Evolutionary conservation across 1,140 invertebrate species (phyloP).

Genomic region (Caenorhabditis remanei): DNA sequence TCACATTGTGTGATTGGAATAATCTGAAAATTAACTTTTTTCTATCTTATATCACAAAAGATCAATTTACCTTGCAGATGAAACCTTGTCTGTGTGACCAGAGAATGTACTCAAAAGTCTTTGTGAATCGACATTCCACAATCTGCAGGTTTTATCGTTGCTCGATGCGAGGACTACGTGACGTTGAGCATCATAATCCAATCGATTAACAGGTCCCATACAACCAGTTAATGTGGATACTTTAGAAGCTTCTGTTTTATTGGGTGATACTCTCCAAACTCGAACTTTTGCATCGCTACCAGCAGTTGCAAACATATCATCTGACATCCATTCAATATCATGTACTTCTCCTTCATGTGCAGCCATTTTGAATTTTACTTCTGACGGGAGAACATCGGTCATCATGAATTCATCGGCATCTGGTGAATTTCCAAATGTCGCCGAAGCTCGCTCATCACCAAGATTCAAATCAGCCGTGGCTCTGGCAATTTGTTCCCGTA

Average conservation of each 20-base stretch:
- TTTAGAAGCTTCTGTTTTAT: constrained; percentile 50
- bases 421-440: not conserved
- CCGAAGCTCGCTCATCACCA: constrained; percentile 19
- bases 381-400: constrained; percentile 58
- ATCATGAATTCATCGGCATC: constrained; percentile 8
- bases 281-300: constrained; percentile 59
- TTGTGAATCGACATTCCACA: constrained; percentile 64
- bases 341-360: constrained; percentile 63
- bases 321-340: constrained; percentile 60
- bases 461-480: constrained; percentile 48
- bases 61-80: constrained; percentile 15
- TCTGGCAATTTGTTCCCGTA: constrained; percentile 49
- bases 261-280: constrained; percentile 59
- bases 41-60: not conserved
- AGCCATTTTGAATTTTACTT: constrained; percentile 60
- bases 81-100: constrained; percentile 32
- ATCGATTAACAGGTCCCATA: constrained; percentile 48
- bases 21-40: not conserved
- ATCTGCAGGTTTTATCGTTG: constrained; percentile 52
- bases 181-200: constrained; percentile 55
- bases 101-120: constrained; percentile 51
- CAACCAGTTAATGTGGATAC: constrained; percentile 41
- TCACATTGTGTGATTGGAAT: constrained; percentile 37
- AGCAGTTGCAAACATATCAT: constrained; percentile 61
- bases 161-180: constrained; percentile 34